phyloP scores from a whole-genome alignment of 1,140 invertebrate genomes.

The Polyergus mexicanus region DNA sequence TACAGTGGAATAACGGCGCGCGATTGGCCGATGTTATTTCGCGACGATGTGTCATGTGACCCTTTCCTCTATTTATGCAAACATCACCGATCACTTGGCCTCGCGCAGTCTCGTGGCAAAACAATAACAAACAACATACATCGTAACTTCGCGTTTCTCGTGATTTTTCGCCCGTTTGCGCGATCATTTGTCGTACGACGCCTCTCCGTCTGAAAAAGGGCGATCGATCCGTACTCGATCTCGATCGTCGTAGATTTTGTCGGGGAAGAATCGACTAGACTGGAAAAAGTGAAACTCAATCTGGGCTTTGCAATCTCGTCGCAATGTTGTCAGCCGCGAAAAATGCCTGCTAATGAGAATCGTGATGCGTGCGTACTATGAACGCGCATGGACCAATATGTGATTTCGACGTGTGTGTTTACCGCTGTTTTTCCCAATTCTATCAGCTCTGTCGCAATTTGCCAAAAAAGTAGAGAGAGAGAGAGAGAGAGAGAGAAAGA shows the following conservation, averaged over 20 bases:
- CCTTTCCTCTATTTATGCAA: constrained; percentile 77
- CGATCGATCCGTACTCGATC: background rate
- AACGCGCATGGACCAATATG: constrained; percentile 60
- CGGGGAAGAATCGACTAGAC: background rate
- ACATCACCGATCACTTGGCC: constrained; percentile 76
- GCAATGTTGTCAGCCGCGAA: constrained; percentile 69
- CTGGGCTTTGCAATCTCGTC: constrained; percentile 2
- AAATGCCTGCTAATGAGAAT: constrained; percentile 77
- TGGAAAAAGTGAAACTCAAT: constrained; percentile 36
- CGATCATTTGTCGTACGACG: constrained; percentile 20
- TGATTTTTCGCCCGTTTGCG: constrained; percentile 43
- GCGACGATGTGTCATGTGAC: constrained; percentile 78
- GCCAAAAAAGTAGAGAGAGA: background rate
- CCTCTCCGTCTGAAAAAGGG: background rate
- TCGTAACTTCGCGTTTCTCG: constrained; percentile 29
- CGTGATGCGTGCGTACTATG: constrained; percentile 62
- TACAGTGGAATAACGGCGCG: background rate
- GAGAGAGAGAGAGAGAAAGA: too few relatives aligned
- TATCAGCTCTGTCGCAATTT: background rate
- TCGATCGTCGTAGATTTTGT: constrained; percentile 7
- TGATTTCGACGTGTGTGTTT: constrained; percentile 9
- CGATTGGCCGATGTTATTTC: constrained; percentile 53
- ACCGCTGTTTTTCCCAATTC: constrained; percentile 1
- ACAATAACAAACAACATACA: constrained; percentile 78
- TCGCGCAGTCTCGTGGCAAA: constrained; percentile 77